phyloP scores from a whole-genome alignment of 1,140 invertebrate genomes.

The Papilio xuthus region DNA sequence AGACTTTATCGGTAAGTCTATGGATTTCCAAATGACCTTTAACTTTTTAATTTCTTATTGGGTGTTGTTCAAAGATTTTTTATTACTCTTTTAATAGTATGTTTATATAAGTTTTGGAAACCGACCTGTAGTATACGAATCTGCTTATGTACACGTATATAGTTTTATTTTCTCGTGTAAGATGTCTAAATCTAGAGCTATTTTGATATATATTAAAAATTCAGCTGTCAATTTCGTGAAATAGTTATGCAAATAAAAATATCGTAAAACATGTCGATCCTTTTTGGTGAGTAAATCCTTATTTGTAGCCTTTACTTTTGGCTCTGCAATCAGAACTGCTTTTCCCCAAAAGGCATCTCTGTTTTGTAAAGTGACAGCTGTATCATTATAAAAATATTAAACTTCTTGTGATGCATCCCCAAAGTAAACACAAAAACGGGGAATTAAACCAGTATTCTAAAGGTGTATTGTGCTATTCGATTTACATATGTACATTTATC shows the following conservation, averaged over 20 bases:
- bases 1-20: background rate
- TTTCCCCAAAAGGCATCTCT: slow-evolving; percentile 32
- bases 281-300: slow-evolving; percentile 2
- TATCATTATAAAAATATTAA: slow-evolving; percentile 32
- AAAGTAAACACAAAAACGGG: background rate
- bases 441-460: background rate
- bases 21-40: background rate
- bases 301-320: background rate
- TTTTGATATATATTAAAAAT: background rate
- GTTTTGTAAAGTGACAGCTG: slow-evolving; percentile 22
- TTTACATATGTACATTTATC: too few species aligned
- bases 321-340: slow-evolving; percentile 18
- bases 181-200: background rate
- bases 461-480: too few species aligned
- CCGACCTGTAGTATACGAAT: too few species aligned
- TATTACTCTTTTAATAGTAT: too few species aligned
- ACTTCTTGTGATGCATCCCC: background rate
- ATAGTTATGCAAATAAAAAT: background rate
- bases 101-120: too few species aligned
- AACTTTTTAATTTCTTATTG: background rate
- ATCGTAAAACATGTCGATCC: background rate
- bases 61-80: background rate
- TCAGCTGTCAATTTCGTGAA: background rate
- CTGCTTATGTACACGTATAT: too few species aligned
- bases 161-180: too few species aligned